Conservation (phyloP, 2,113 vertebrate genomes). For the Nothobranchius furzeri region DNA sequence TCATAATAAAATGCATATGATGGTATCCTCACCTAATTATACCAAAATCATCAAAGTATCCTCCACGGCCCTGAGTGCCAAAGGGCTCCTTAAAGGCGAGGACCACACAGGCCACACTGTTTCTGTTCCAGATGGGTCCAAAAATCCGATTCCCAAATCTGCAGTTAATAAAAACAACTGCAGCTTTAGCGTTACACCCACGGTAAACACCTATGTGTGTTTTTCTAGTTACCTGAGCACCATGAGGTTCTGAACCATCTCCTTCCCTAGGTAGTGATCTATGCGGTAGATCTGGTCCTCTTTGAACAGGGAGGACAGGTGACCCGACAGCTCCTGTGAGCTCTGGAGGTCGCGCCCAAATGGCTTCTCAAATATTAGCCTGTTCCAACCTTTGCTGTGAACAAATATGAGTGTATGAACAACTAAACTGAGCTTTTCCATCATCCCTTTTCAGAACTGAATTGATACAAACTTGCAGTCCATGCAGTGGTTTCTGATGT, state of each 20-base stretch:
- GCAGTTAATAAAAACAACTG: not conserved
- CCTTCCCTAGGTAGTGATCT: constrained; percentile 92
- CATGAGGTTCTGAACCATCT: constrained; percentile 97
- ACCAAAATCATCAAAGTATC: constrained; percentile 93
- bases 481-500: constrained; percentile 78
- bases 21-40: constrained; percentile 84
- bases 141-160: constrained; percentile 96
- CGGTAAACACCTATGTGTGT: not conserved
- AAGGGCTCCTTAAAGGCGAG: constrained; percentile 93
- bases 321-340: constrained; percentile 85
- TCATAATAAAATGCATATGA: not conserved
- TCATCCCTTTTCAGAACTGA: not conserved
- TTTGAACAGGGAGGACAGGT: constrained; percentile 83
- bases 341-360: constrained; percentile 90
- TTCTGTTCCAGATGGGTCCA: constrained; percentile 90
- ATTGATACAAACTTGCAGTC: constrained; percentile 74
- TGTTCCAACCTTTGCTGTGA: constrained; percentile 85
- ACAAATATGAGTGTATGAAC: constrained; percentile 21
- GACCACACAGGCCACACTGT: constrained; percentile 86
- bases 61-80: constrained; percentile 89
- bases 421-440: not conserved
- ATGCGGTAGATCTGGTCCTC: constrained; percentile 92
- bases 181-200: too few species aligned
- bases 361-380: constrained; percentile 91
- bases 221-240: constrained; percentile 81